Percentiles rank a stretch among this genome's conserved stretches.
Conservation (phyloP, 2,888 invertebrate species). For the Frankliniella fusca region DNA sequence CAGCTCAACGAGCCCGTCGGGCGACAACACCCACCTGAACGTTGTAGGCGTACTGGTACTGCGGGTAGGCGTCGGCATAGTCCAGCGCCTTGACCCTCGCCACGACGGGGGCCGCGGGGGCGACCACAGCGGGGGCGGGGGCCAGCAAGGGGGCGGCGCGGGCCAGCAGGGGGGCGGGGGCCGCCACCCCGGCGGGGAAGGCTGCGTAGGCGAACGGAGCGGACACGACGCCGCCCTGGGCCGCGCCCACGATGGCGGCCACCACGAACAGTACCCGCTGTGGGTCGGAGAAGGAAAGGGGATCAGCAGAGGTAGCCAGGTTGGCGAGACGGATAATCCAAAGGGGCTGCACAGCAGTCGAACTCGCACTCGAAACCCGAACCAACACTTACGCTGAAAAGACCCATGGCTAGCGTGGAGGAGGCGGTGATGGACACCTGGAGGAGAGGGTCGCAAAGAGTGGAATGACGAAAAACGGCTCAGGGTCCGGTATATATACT, state of each 20-base stretch:
- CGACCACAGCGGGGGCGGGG: constrained; percentile 34
- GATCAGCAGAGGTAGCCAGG: neutral
- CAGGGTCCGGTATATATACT: too few species aligned
- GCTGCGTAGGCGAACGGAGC: constrained; percentile 30
- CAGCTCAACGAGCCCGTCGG: neutral
- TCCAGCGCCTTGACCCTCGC: constrained; percentile 36
- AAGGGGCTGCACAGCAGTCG: neutral
- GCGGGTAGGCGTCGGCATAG: constrained; percentile 39
- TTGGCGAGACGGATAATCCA: too few species aligned
- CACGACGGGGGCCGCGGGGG: constrained; percentile 37
- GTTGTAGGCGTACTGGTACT: constrained; percentile 40
- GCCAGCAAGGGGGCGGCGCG: constrained; percentile 32
- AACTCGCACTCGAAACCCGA: neutral
- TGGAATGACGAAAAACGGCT: neutral
- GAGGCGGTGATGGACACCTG: neutral
- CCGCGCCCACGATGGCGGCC: neutral
- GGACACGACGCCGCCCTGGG: neutral
- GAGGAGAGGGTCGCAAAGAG: neutral
- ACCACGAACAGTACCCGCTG: neutral
- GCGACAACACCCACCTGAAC: constrained; percentile 35
- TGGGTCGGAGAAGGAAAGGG: neutral
- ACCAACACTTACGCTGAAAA: neutral
- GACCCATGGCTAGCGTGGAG: neutral
- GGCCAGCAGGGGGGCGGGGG: constrained; percentile 37
- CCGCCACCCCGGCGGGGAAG: constrained; percentile 32